Percentiles rank a stretch among this genome's conserved stretches.
phyloP scores from a whole-genome alignment of 2,797 vertebrate species.

The Anas georgica region DNA sequence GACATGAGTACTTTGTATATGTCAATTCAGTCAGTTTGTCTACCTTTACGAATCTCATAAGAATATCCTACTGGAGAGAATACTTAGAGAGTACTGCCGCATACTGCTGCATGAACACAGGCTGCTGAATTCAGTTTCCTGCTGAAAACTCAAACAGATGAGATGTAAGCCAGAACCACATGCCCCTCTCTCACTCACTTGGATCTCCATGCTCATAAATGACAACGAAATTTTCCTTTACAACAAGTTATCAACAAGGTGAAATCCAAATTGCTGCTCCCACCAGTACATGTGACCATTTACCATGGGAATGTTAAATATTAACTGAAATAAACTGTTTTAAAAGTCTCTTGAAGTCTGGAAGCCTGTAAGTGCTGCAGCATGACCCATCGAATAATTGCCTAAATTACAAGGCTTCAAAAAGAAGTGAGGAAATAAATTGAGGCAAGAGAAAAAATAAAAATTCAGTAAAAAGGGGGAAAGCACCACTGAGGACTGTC shows the following conservation, averaged over 20 bases:
- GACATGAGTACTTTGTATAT: background rate
- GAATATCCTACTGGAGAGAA: background rate
- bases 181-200: background rate
- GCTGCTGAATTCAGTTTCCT: background rate
- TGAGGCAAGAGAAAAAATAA: background rate
- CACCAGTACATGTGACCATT: background rate
- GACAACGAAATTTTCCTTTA: background rate
- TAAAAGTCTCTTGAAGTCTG: background rate
- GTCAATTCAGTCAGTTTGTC: background rate
- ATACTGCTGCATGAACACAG: background rate
- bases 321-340: background rate
- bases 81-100: background rate
- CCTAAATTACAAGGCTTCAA: background rate
- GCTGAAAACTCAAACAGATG: background rate
- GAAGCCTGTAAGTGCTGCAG: background rate
- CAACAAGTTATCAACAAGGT: background rate
- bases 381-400: background rate
- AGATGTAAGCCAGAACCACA: background rate
- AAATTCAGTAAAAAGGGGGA: background rate
- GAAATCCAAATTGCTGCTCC: background rate
- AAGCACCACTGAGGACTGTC: background rate
- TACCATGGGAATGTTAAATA: background rate
- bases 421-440: background rate
- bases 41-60: background rate
- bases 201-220: background rate